Percentiles rank a stretch among this genome's conserved stretches.
phyloP scores from a whole-genome alignment of 2,113 vertebrate species.

The Taurulus bubalis region DNA sequence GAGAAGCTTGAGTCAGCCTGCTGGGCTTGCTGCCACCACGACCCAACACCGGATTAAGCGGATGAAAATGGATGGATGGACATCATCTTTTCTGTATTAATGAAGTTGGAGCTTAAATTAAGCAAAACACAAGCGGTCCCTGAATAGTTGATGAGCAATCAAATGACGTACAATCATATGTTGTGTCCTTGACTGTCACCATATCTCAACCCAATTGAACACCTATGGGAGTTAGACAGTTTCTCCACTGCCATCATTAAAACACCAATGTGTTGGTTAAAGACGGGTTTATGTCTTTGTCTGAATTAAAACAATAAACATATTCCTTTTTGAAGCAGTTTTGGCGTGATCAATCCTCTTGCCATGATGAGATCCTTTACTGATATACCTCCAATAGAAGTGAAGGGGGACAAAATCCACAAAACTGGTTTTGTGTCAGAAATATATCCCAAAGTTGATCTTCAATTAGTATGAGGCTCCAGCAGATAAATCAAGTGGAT shows the following conservation, averaged over 20 bases:
- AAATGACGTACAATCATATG: not conserved
- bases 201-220: not conserved
- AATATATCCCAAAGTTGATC: not conserved
- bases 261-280: not conserved
- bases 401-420: not conserved
- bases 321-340: not conserved
- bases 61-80: too few relatives aligned
- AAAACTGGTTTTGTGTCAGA: not conserved
- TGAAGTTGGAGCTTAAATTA: not conserved
- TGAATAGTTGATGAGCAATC: not conserved
- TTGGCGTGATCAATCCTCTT: not conserved
- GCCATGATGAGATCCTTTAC: not conserved
- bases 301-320: conserved; percentile 4
- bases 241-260: not conserved
- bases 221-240: not conserved
- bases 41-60: too few relatives aligned
- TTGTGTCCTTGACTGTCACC: not conserved
- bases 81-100: not conserved
- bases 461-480: not conserved
- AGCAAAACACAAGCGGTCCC: not conserved
- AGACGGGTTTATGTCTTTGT: not conserved
- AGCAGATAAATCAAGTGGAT: not conserved
- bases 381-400: not conserved
- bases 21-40: too few relatives aligned
- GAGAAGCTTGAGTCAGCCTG: too few relatives aligned